phyloP scores from a whole-genome alignment of 2,888 invertebrate species.

The Tromatobia lineatoria region DNA sequence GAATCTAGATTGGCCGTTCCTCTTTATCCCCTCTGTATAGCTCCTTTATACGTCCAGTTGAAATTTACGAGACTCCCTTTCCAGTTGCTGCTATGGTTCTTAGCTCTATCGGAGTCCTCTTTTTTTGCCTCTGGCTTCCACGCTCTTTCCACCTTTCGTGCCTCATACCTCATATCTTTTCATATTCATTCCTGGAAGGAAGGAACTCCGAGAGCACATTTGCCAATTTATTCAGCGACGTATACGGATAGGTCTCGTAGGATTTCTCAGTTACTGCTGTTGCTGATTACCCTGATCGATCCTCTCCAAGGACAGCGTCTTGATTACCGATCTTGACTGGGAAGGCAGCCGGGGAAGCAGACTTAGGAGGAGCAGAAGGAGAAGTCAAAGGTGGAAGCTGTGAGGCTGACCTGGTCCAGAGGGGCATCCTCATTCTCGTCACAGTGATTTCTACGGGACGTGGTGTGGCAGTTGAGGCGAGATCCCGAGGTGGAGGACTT shows the following conservation, averaged over 20 bases:
- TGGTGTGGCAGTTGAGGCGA: constrained; percentile 30
- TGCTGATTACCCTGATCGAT: constrained; percentile 34
- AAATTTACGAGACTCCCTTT: constrained; percentile 42
- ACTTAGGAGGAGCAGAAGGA: neutral
- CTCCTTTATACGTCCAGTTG: constrained; percentile 38
- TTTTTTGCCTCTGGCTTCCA: neutral
- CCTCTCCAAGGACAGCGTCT: constrained; percentile 3
- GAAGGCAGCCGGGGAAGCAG: neutral
- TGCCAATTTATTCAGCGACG: constrained; percentile 47
- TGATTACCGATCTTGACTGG: constrained; percentile 16
- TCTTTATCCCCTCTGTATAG: constrained; percentile 37
- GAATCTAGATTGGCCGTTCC: constrained; percentile 41
- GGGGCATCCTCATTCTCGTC: constrained; percentile 13
- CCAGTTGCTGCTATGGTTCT: constrained; percentile 9
- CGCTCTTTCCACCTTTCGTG: neutral
- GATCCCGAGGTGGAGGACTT: constrained; percentile 39
- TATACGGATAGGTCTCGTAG: constrained; percentile 5
- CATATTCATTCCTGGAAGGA: constrained; percentile 31
- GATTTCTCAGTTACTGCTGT: neutral
- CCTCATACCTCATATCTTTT: constrained; percentile 25
- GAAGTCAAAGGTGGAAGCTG: neutral
- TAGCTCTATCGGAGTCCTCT: neutral
- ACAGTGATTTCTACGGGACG: constrained; percentile 49
- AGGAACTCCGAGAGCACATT: constrained; percentile 24
- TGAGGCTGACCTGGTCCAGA: constrained; percentile 38